Base-by-base conservation (phyloP, 2,113 vertebrate species). In the Percina caprodes region DNA sequence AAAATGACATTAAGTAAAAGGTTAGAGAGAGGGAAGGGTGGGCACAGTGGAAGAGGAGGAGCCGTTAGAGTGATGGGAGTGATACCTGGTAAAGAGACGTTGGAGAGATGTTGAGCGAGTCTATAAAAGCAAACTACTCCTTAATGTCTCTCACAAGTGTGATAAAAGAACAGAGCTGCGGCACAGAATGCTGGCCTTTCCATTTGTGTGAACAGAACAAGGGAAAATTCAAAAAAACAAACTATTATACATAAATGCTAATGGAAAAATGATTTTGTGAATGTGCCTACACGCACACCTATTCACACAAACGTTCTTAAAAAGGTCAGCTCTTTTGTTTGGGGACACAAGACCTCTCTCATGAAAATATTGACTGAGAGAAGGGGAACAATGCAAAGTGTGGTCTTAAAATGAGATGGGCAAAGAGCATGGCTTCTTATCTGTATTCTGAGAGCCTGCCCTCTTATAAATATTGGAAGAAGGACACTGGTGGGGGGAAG, bases 381-480 rank as follows among this genome's bases (percentile, higher is more conserved):
- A 85, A 82, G 54, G 52, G 80, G 67, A 74, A 56, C 63, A 11
- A 89, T 82, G 89, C 82, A 89, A 88, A 92, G 82, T 72, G 63
- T 51, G 79, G 80, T 85, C 77, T 91, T 85, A 88, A 86, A 91
- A 88, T 66, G 72, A 80, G 76, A 82, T 15, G 73, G 86, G 79
- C 75, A 80, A 86, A 89, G 87, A 91, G 85, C 77, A 72, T 16
- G 52, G 73, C 68, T 24, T 83, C 86, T 77, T 81, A 93, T 94
- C 93, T 90, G 91, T 92, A 94, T 94, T 89, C 91, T 0, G 84
- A 81, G 82, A 86, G 89, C 76, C 69, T 14, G 86, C 35, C 80
- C 89, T 90, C 92, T 89, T 91, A 92, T 93, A 94, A 94, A 94
- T 94, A 94, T 93, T 94, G 89, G 89, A 94, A 83, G 90, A 92